Base-by-base conservation (phyloP, 1,140 invertebrate species). In the Caenorhabditis remanei region DNA sequence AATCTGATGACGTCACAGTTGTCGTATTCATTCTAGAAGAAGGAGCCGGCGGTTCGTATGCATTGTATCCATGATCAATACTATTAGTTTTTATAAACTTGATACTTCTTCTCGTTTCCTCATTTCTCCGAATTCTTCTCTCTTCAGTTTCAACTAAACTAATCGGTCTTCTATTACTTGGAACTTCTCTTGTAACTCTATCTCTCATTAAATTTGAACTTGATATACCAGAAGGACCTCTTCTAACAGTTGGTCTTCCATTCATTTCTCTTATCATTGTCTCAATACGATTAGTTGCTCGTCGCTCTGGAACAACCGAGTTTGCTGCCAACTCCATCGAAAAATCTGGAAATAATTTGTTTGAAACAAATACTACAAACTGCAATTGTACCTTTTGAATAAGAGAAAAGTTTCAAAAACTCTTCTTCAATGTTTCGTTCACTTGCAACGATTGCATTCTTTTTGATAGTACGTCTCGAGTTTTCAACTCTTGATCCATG, bases 401-500 rank as follows among this genome's bases (percentile, higher is more conserved):
- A 79, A 4, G 71, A 79, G 40, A 84, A 84, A 9, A 84, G 16
- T 41, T 84, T 63, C 53, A 84, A 84, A 46, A 84, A 84, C 41
- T 84, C 83, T 84, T 84, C 83, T 84, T 84, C 86, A 16, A 87
- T 84, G 43, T 83, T 87, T 48, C 83, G 41, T 46, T 87, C 79
- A 43, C 24, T 85, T 63, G 63, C 86, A 5, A 84, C 50, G 4
- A 85, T 50, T 19, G 79, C 13, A 53, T 83, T 67, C 86, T 83
- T 87, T 61, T 84, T 87, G 41, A 67, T 16, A 4, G 53, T 61
- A 5, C 83, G 13, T 46, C 58, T 58, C 4, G 53, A 58, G 40
- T 87, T 82, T 87, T 87, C 86, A 1, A 87, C 50, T n/a, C 83
- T 40, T 19, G 86, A 87, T 14, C 63, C 86, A 67, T 87, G 86